Base-by-base conservation (phyloP, 1,140 invertebrate genomes). In the Colletes latitarsis region DNA sequence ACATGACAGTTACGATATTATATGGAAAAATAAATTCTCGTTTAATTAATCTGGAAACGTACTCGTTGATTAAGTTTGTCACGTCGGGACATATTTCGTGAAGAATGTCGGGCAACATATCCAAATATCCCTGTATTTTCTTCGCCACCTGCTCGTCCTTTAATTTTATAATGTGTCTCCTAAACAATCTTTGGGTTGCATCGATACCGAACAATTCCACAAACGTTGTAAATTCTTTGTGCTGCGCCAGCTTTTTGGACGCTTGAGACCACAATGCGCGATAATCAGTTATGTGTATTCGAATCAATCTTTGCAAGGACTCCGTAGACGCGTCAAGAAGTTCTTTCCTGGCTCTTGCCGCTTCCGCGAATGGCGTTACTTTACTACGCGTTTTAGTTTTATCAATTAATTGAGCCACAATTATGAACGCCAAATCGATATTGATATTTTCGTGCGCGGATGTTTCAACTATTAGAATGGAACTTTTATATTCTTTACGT, bases 401-500 rank as follows among this genome's bases (percentile, higher is more conserved):
- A 91, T 99, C 98, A 79, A 99, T 96, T 92, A 99, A 95, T 93
- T 99, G 98, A 39, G 98, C 98, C 49, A 99, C 92, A 64, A 98
- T 94, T 89, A 99, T 95, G 93, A 99, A 99, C 10, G 98, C 97
- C 81, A 97, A 93, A 90, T 99, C 98, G 19, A 99, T 97, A 93
- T 99, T 99, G 66, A 99, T 98, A 92, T 99, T 99, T 90, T 99
- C 97, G 89, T 99, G 98, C 10, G 98, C 96, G 15, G 98, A 99
- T 0, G 98, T 98, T 94, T 99, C 98, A 53, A 99, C 96, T 62
- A 99, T 94, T 0, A 97, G 96, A 85, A 99, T 97, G 82, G 95
- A 94, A 77, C 96, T 96, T 91, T 98, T 98, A 90, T 98, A 98
- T 92, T 99, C 98, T 92, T 98, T 99, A 43, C 98, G 94, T 89